Percentiles rank a stretch among this genome's conserved stretches.
phyloP scores from a whole-genome alignment of 2,113 vertebrate genomes.

The Carassius gibelio region DNA sequence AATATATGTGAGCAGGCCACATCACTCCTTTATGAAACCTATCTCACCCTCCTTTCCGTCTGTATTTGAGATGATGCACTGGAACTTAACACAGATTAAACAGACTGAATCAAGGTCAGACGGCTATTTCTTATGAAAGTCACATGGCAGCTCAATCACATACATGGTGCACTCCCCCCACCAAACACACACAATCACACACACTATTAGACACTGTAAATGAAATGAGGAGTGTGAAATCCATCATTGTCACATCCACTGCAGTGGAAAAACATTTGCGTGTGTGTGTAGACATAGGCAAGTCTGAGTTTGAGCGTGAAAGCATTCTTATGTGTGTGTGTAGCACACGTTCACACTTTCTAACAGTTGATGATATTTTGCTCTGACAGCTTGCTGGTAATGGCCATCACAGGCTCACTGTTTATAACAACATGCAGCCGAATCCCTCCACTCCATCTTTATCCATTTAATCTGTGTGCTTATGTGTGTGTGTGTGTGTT shows the following conservation, averaged over 20 bases:
- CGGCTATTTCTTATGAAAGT: conserved; percentile 17
- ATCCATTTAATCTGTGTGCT: background rate
- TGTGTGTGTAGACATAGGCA: background rate
- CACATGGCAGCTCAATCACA: conserved; percentile 1
- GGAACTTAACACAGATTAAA: conserved; percentile 23
- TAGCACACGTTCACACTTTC: conserved; percentile 16
- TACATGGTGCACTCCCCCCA: no score
- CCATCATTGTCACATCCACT: conserved; percentile 26
- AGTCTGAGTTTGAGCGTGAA: background rate
- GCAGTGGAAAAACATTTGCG: conserved; percentile 14
- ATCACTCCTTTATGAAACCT: background rate
- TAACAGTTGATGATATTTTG: conserved; percentile 40
- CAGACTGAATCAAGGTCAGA: conserved; percentile 48
- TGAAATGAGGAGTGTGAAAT: conserved; percentile 36
- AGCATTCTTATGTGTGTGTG: background rate
- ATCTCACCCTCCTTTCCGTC: conserved; percentile 16
- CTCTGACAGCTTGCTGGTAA: conserved; percentile 46
- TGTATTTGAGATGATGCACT: conserved; percentile 1
- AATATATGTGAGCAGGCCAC: conserved; percentile 21
- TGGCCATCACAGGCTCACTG: conserved; percentile 34
- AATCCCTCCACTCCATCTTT: conserved; percentile 9
- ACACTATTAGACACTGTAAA: conserved; percentile 6
- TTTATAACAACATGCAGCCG: conserved; percentile 20
- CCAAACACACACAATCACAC: conserved; percentile 2
- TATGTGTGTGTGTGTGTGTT: background rate